Percentiles rank a stretch among this genome's conserved stretches.
phyloP scores from a whole-genome alignment of 1,140 invertebrate species.

The Belonocnema kinseyi region DNA sequence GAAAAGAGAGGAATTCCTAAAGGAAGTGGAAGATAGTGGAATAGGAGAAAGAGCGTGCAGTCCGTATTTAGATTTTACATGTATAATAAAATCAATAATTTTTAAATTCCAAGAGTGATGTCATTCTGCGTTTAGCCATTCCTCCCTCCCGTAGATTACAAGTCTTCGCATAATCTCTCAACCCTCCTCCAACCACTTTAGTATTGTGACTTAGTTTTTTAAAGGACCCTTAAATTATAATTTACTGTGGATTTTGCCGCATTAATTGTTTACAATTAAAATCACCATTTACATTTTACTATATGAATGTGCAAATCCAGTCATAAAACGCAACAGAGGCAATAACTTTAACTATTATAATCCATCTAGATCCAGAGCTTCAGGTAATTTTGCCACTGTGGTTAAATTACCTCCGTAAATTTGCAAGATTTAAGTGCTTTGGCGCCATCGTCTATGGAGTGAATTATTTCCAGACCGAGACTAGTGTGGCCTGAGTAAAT shows the following conservation, averaged over 20 bases:
- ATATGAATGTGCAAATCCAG: too few relatives aligned
- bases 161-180: too few relatives aligned
- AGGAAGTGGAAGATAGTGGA: too few relatives aligned
- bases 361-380: neutral
- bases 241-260: neutral
- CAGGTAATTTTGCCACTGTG: neutral
- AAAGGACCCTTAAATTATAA: neutral
- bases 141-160: too few relatives aligned
- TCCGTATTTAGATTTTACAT: too few relatives aligned
- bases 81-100: too few relatives aligned
- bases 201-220: too few relatives aligned
- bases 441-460: neutral
- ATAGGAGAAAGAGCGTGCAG: too few relatives aligned
- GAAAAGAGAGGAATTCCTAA: too few relatives aligned
- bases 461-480: neutral
- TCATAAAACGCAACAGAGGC: neutral
- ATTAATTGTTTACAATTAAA: neutral
- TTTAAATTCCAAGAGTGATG: too few relatives aligned
- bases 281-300: neutral
- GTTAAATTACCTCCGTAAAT: neutral
- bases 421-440: conserved; percentile 7
- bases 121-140: too few relatives aligned
- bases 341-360: neutral
- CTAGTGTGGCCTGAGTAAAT: conserved; percentile 18
- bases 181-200: too few relatives aligned